Base-by-base conservation (phyloP, 2,888 invertebrate species). In the Andrena camellia region DNA sequence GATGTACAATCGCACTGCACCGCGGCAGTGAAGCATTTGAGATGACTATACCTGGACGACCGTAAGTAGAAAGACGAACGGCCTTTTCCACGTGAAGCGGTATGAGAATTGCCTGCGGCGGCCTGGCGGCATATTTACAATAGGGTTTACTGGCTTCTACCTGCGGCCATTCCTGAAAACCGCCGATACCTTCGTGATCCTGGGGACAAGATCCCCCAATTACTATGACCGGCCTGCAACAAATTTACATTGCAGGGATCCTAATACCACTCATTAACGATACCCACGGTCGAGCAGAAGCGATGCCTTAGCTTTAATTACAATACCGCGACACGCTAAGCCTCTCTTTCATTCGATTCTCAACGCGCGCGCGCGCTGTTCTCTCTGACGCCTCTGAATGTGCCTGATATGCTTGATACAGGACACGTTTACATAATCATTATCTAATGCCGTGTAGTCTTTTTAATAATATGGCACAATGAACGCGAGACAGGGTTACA, bases 81-180 rank as follows among this genome's bases (percentile, higher is more conserved):
- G 99, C 99, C 94, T 98, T 98, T 94, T 99, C 99, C 2, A 99
- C 97, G 93, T 98, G 98, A 88, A 96, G 95, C 0, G 99, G 99
- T 89, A 99, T 98, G 73, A 98, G 95, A 0, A 96, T 95, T 1
- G 97, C 95, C 23, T 96, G 97, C 3, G 98, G 97, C 0, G 99
- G 99, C 57, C 99, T 96, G 0, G 97, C 98, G 0, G 98, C 96
- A 94, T 98, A 98, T 95, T 99, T 99, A 94, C 98, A 97, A 93
- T 98, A 98, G 3, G 97, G 96, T n/a, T 98, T 96, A 77, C 97
- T 97, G 0, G 98, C 95, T 90, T 99, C 98, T 69, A 98, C 98
- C 95, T 99, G 98, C 0, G 97, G 96, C 95, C 97, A 98, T 94
- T 99, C 99, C 94, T 99, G 99, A 94, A 99, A 99, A 1, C 98